A percentile compares a stretch with the other conserved stretches of the same genome.
Conservation (phyloP, 2,797 vertebrate genomes). For the Xiphophorus birchmanni region DNA sequence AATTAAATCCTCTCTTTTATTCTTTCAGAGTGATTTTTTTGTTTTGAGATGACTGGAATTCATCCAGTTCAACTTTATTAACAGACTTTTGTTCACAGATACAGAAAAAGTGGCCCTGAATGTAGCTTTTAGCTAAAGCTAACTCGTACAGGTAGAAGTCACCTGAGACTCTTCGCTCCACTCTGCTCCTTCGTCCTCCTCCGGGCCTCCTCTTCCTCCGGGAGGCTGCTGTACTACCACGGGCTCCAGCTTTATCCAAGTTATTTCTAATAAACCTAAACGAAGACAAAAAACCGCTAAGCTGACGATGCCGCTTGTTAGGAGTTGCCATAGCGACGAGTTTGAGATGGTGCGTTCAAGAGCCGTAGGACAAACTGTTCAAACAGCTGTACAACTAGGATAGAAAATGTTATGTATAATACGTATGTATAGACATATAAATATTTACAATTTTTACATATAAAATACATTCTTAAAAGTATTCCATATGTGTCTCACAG, state of each 20-base stretch:
- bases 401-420: no score
- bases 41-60: not conserved
- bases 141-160: not conserved
- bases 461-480: no score
- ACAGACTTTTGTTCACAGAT: not conserved
- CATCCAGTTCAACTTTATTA: not conserved
- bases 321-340: slow-evolving; percentile 38
- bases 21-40: no score
- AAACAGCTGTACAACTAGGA: no score
- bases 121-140: not conserved
- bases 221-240: not conserved
- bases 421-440: no score
- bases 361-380: not conserved
- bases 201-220: not conserved
- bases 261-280: not conserved
- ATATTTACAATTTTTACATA: no score
- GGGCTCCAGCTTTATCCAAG: not conserved
- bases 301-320: no score
- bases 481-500: no score
- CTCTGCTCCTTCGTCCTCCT: not conserved
- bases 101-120: not conserved
- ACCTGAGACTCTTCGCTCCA: slow-evolving; percentile 18
- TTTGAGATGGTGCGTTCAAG: slow-evolving; percentile 6
- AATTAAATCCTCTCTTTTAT: not conserved
- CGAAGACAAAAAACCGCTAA: not conserved